Evolutionary conservation across 1,140 invertebrate genomes (phyloP).

Genomic region (Bombus breviceps): DNA sequence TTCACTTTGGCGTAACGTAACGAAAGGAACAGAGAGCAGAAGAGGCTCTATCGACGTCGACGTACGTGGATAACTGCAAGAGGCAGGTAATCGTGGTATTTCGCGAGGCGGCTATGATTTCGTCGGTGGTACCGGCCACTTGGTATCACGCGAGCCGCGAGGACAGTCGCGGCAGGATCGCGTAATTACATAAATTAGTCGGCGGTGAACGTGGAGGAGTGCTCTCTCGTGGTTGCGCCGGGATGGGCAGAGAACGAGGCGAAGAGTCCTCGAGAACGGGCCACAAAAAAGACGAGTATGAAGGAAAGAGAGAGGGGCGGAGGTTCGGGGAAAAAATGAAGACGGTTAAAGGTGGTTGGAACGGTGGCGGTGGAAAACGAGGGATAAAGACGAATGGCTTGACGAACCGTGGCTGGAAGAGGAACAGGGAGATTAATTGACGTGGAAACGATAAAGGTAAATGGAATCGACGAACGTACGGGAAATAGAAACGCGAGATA

Average conservation of each 20-base stretch:
- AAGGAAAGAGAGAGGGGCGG: neutral
- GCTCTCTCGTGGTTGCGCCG: constrained; percentile 11
- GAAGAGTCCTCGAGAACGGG: constrained; percentile 17
- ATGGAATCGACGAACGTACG: constrained; percentile 21
- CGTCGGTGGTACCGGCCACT: neutral
- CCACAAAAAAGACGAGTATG: constrained; percentile 1
- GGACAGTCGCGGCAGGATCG: constrained; percentile 57
- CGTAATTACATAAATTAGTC: constrained; percentile 77
- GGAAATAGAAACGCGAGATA: constrained; percentile 31
- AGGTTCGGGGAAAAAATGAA: neutral
- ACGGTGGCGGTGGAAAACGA: neutral
- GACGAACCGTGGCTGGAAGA: neutral
- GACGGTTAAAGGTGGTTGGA: neutral
- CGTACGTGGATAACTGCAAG: neutral
- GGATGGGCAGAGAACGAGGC: constrained; percentile 17
- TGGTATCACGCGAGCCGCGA: constrained; percentile 32
- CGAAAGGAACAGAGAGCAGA: neutral
- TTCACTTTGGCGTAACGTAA: neutral
- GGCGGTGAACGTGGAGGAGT: constrained; percentile 37
- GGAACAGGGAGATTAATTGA: constrained; percentile 26
- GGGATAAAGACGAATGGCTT: constrained; percentile 29
- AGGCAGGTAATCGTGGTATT: constrained; percentile 30
- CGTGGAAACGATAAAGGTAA: constrained; percentile 29
- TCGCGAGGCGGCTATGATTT: constrained; percentile 33
- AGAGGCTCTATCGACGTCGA: neutral